Evolutionary conservation across 2,888 invertebrate species (phyloP).

Genomic region (Elegia similella): DNA sequence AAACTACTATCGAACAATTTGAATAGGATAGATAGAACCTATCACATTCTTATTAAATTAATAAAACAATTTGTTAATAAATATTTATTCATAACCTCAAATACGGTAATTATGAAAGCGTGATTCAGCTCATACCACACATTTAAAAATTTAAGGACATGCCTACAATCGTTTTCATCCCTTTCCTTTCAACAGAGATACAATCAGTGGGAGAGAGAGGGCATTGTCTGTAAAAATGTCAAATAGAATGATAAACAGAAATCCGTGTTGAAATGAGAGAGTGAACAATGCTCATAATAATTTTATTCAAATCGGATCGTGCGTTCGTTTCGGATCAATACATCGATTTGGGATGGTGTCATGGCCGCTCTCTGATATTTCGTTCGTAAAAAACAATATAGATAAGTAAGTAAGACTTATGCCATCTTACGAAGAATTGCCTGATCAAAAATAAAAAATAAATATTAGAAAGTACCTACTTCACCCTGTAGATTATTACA

Average conservation of each 20-base stretch:
- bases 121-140: conserved; percentile 71
- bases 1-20: too few relatives aligned
- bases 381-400: background rate
- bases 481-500: too few relatives aligned
- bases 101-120: conserved; percentile 55
- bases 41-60: background rate
- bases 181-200: conserved; percentile 42
- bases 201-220: conserved; percentile 48
- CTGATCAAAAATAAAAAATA: too few relatives aligned
- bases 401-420: too few relatives aligned
- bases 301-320: conserved; percentile 57
- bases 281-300: conserved; percentile 61
- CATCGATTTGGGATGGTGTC: conserved; percentile 15
- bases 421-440: too few relatives aligned
- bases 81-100: conserved; percentile 46
- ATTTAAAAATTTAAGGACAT: conserved; percentile 56
- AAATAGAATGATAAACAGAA: conserved; percentile 79
- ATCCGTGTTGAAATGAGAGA: conserved; percentile 66
- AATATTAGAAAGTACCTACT: too few relatives aligned
- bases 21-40: too few relatives aligned
- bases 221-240: conserved; percentile 77
- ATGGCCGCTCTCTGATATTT: conserved; percentile 11
- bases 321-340: conserved; percentile 17
- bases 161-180: conserved; percentile 56
- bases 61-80: conserved; percentile 18